Base-by-base conservation (phyloP, 53 echinoderm and acorn worm genomes). In the Stichopus horrens region DNA sequence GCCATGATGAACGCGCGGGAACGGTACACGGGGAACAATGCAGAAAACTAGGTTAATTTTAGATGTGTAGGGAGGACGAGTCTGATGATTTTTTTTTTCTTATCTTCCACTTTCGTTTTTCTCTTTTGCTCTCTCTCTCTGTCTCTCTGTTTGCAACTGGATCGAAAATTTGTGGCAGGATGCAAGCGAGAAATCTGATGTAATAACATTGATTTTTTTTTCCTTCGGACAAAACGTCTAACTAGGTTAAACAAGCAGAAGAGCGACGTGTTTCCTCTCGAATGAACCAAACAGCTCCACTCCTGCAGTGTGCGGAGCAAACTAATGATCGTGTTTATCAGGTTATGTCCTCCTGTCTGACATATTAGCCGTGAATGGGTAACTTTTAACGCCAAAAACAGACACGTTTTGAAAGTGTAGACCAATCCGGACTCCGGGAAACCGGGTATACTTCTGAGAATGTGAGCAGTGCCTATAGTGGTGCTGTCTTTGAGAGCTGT, bases 11-110 rank as follows among this genome's bases (percentile, higher is more conserved):
- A 71, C 71, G 71, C 18, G 4, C 19, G 71, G 37, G 37, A 37
- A 37, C 37, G 37, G 2, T 37, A 37, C 75, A 2, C 20, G 18
- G 81, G 10, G 58, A 76, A 81, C 58, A 81, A 81, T 81, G 10
- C 37, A 37, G 37, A 37, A 81, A 81, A 81, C 81, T 81, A 58
- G 81, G 81, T 81, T 81, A 81, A 81, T 81, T 81, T 81, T 56
- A n/a, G 20, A 57, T n/a, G 56, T 81, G 81, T 21, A 21, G 55
- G 57, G 55, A 57, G 16, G 8, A 74, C 51, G 51, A 74, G 37
- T 37, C 37, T 37, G 37, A 37, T 37, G 37, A 37, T 1, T 37
- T 37, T 37, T 37, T 37, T 37, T 37, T 2, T 37, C 37, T 37
- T 37, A 37, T 37, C 37, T 37, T 37, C 37, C 2, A 37, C 37